Percentiles rank a stretch among this genome's conserved stretches.
Evolutionary conservation across 1,140 invertebrate genomes (phyloP).

Genomic region (Anastatus disparis): DNA sequence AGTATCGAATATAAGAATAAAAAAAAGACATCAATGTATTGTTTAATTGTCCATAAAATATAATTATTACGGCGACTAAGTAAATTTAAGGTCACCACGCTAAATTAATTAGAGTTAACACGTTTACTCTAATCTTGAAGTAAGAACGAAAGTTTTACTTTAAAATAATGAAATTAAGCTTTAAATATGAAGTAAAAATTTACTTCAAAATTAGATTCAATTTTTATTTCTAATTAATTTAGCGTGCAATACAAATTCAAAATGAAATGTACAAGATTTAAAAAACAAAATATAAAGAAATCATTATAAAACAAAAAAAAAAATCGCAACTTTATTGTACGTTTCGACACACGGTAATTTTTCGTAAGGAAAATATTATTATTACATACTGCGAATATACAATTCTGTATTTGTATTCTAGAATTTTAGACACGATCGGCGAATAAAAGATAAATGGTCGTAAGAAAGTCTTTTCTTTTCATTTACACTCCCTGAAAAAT

Average conservation of each 20-base stretch:
- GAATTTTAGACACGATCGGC: constrained; percentile 22
- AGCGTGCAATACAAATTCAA: constrained; percentile 13
- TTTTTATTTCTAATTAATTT: too few relatives aligned
- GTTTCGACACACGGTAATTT: constrained; percentile 16
- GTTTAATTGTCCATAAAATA: constrained; percentile 31
- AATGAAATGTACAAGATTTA: not conserved
- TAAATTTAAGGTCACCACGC: not conserved
- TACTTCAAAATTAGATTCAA: too few relatives aligned
- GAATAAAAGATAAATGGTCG: constrained; percentile 27
- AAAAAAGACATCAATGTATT: constrained; percentile 17
- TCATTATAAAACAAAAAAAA: not conserved
- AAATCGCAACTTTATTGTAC: constrained; percentile 11
- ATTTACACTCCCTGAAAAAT: not conserved
- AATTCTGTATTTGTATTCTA: constrained; percentile 37
- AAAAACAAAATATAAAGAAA: constrained; percentile 8
- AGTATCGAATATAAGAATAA: constrained; percentile 23
- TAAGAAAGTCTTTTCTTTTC: constrained; percentile 12
- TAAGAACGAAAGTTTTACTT: not conserved
- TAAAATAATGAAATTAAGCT: too few relatives aligned
- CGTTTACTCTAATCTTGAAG: too few relatives aligned
- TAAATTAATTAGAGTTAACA: too few relatives aligned
- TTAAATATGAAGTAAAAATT: too few relatives aligned
- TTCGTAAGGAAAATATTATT: constrained; percentile 15
- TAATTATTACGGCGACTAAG: constrained; percentile 19
- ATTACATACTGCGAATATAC: constrained; percentile 31